phyloP scores from a whole-genome alignment of 1,140 invertebrate species.

The Thaumatotibia leucotreta region DNA sequence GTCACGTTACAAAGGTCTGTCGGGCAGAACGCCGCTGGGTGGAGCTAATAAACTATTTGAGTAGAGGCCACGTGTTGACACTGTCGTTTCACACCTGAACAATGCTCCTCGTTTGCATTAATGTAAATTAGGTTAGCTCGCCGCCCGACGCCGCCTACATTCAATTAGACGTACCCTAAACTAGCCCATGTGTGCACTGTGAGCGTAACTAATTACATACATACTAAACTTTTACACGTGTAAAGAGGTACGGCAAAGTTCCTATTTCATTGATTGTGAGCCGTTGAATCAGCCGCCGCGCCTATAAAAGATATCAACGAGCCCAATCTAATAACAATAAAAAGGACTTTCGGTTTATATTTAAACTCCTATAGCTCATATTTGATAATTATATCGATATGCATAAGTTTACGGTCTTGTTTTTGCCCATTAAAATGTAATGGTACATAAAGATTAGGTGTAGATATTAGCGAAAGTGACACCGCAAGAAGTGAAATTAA shows the following conservation, averaged over 20 bases:
- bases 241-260: slow-evolving; percentile 33
- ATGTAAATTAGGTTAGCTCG: slow-evolving; percentile 75
- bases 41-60: slow-evolving; percentile 74
- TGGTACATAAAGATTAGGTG: neutral
- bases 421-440: neutral
- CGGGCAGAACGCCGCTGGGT: slow-evolving; percentile 65
- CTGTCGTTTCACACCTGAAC: slow-evolving; percentile 75
- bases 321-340: slow-evolving; percentile 1
- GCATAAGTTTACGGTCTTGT: neutral
- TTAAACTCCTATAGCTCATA: neutral
- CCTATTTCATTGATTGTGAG: slow-evolving; percentile 2
- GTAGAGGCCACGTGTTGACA: slow-evolving; percentile 71
- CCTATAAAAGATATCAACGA: slow-evolving; percentile 19
- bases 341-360: neutral
- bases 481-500: neutral
- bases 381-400: neutral
- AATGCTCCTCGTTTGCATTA: slow-evolving; percentile 75
- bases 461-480: neutral
- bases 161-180: slow-evolving; percentile 68
- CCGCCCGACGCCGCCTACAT: slow-evolving; percentile 61
- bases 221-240: slow-evolving; percentile 44
- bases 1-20: slow-evolving; percentile 64
- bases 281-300: neutral
- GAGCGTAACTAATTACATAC: slow-evolving; percentile 53
- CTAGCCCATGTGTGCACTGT: slow-evolving; percentile 61